phyloP scores from a whole-genome alignment of 2,888 invertebrate genomes.

The Apotomis betuletana region DNA sequence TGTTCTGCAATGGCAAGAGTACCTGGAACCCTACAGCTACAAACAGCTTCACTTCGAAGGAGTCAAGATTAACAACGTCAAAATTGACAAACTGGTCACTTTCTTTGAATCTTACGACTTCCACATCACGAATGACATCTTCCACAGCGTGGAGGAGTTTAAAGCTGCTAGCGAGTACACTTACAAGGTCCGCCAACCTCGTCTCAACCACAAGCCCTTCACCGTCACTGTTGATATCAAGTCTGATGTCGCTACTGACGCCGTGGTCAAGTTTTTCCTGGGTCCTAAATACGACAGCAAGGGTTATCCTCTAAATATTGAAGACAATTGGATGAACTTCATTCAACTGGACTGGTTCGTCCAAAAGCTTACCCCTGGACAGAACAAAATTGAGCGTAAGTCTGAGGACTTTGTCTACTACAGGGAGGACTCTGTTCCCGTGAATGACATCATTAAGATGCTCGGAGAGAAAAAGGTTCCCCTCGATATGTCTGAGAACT shows the following conservation, averaged over 20 bases:
- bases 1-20: slow-evolving; percentile 84
- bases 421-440: slow-evolving; percentile 85
- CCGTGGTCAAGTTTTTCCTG: slow-evolving; percentile 17
- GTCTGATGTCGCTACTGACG: slow-evolving; percentile 80
- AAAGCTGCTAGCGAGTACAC: slow-evolving; percentile 66
- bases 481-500: slow-evolving; percentile 15
- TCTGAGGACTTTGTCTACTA: slow-evolving; percentile 81
- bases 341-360: slow-evolving; percentile 85
- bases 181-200: slow-evolving; percentile 54
- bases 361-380: slow-evolving; percentile 69
- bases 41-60: slow-evolving; percentile 83
- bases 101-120: slow-evolving; percentile 87
- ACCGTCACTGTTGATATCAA: slow-evolving; percentile 78
- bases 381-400: slow-evolving; percentile 18
- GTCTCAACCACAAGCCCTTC: slow-evolving; percentile 22
- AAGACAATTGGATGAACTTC: slow-evolving; percentile 58
- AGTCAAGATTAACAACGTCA: slow-evolving; percentile 84
- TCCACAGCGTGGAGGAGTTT: slow-evolving; percentile 59
- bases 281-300: slow-evolving; percentile 24
- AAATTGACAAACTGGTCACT: slow-evolving; percentile 85
- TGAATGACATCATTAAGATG: slow-evolving; percentile 83
- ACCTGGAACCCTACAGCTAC: slow-evolving; percentile 82
- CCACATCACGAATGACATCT: slow-evolving; percentile 83
- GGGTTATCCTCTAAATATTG: slow-evolving; percentile 17
- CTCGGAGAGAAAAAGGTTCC: slow-evolving; percentile 70